Evolutionary conservation across 2,888 invertebrate species (phyloP).

Genomic region (Trileptium ribeirensis): DNA sequence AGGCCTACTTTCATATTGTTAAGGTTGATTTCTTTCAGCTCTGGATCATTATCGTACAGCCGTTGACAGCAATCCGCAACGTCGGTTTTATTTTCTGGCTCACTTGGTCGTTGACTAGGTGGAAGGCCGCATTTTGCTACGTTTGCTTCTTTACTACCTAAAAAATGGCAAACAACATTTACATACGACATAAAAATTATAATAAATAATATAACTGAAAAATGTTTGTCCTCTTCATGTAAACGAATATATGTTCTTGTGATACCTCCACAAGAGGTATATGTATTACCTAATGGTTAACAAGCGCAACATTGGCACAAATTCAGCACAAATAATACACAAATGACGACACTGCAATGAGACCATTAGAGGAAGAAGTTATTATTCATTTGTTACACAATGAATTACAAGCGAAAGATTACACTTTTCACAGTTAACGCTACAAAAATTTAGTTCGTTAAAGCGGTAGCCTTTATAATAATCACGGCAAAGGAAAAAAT

Average conservation of each 20-base stretch:
- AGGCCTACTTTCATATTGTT: constrained; percentile 89
- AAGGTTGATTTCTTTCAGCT: constrained; percentile 85
- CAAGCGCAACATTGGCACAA: too few relatives aligned
- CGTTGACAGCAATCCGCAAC: constrained; percentile 80
- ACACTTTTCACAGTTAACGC: too few relatives aligned
- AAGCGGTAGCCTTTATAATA: too few relatives aligned
- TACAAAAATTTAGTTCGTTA: too few relatives aligned
- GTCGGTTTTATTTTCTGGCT: constrained; percentile 93
- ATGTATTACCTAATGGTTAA: too few relatives aligned
- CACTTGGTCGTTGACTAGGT: constrained; percentile 55
- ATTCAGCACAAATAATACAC: too few relatives aligned
- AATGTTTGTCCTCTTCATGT: background rate
- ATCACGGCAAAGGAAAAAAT: too few relatives aligned
- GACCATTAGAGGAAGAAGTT: too few relatives aligned
- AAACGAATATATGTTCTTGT: background rate
- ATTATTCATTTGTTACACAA: too few relatives aligned
- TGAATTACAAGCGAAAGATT: too few relatives aligned
- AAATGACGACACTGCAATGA: too few relatives aligned
- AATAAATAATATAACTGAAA: background rate
- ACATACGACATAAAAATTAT: background rate
- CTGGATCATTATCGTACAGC: constrained; percentile 72
- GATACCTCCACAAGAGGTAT: too few relatives aligned
- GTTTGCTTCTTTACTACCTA: background rate
- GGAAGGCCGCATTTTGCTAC: constrained; percentile 45
- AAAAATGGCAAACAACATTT: constrained; percentile 6